Base-by-base conservation (phyloP, 2,888 invertebrate genomes). In the Gari tellinella region DNA sequence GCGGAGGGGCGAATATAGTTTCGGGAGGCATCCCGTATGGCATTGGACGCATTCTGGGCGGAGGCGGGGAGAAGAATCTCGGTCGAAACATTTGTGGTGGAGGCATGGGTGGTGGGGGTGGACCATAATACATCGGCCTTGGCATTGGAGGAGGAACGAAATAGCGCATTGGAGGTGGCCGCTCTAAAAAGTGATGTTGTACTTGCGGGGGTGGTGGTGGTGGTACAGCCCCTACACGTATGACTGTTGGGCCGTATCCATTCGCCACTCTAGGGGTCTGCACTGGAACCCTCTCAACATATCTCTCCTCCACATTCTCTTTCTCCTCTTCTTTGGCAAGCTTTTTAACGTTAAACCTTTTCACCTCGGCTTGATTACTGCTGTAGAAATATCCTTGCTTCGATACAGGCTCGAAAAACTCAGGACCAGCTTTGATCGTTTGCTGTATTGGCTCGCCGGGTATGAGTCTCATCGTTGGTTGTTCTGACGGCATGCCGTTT, bases 331-430 rank as follows among this genome's bases (percentile, higher is more conserved):
- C 21, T 8, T 63, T 72, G 8, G 78, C 72, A 25, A 77, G 67
- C 48, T 75, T 79, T 66, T 83, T 81, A 19, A 91, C 81, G 37
- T 87, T 88, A 74, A 84, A 91, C 37, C 82, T 89, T 55, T 85
- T 86, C 10, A 89, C 86, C 52, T 87, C 86, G 0, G 86, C 73
- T 12, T 81, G 81, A 8, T 77, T 72, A 12, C 86, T 83, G 48
- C 86, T 83, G 77, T 90, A 90, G 83, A 89, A 90, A 60, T 90
- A 90, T 5, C 90, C 90, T 14, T 87, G 82, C 7, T 74, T 56
- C 0, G 90, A 89, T 0, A 89, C 87, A 4, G 85, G 76, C n/a
- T 88, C 88, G 63, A 81, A 86, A 62, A 88, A 89, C 64, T 87
- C 89, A 0, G 87, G 86, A 0, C 88, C 82, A 0, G 82, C 82